phyloP scores from a whole-genome alignment of 2,113 vertebrate genomes.

The Epinephelus lanceolatus region DNA sequence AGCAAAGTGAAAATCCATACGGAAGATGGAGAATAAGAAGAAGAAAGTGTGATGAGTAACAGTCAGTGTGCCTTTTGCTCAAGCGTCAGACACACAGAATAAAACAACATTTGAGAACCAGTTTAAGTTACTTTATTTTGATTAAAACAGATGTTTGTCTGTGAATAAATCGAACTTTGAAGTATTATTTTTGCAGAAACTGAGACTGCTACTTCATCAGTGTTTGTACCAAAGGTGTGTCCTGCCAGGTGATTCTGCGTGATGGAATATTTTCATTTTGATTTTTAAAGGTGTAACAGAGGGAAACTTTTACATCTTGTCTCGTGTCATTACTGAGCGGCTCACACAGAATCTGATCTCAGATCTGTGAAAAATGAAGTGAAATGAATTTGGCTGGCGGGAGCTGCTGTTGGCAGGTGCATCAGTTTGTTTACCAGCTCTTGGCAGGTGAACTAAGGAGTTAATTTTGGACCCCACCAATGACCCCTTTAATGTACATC shows the following conservation, averaged over 20 bases:
- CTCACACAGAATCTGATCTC: neutral
- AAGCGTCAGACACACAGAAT: too few relatives aligned
- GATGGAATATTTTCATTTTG: neutral
- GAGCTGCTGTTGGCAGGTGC: constrained; percentile 40
- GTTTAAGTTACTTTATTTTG: too few relatives aligned
- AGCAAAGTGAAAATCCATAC: too few relatives aligned
- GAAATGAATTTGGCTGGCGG: constrained; percentile 15
- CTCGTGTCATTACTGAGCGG: neutral
- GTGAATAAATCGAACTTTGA: too few relatives aligned
- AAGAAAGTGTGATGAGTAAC: too few relatives aligned
- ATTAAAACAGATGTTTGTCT: too few relatives aligned
- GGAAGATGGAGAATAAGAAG: too few relatives aligned
- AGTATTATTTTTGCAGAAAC: too few relatives aligned
- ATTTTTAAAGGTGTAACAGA: neutral
- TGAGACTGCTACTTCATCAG: too few relatives aligned
- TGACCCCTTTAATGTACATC: constrained; percentile 33
- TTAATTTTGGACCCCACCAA: neutral
- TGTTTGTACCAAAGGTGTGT: neutral
- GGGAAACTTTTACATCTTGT: neutral
- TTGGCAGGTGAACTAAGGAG: constrained; percentile 47
- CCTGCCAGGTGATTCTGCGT: neutral
- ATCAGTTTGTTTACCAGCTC: constrained; percentile 38
- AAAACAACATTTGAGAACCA: too few relatives aligned
- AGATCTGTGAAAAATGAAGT: neutral
- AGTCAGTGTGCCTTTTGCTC: too few relatives aligned